A percentile compares a stretch with the other conserved stretches of the same genome.
phyloP scores from a whole-genome alignment of 1,140 invertebrate genomes.

The Cydia fagiglandana region DNA sequence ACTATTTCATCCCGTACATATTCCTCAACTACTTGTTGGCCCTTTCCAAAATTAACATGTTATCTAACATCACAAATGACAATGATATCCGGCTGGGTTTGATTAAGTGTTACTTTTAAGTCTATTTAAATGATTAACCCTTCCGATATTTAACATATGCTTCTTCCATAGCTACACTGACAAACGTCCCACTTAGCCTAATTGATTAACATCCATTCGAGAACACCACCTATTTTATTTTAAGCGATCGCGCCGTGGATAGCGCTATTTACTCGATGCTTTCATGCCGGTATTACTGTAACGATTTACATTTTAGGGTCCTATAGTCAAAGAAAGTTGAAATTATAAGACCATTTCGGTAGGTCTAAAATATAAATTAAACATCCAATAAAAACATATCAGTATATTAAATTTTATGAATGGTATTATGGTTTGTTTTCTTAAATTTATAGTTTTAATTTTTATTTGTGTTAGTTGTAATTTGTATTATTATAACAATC shows the following conservation, averaged over 20 bases:
- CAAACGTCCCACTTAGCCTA: constrained; percentile 21
- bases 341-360: not conserved
- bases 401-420: no score
- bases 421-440: no score
- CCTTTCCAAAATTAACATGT: constrained; percentile 15
- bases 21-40: not conserved
- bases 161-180: constrained; percentile 23
- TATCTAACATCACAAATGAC: constrained; percentile 9
- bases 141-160: constrained; percentile 16
- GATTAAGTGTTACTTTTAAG: constrained; percentile 22
- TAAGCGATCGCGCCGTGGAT: constrained; percentile 7
- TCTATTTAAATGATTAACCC: constrained; percentile 17
- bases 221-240: constrained; percentile 25
- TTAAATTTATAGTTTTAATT: no score
- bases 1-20: no score
- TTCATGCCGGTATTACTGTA: constrained; percentile 18
- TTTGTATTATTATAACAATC: no score
- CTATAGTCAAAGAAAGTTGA: not conserved
- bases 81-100: constrained; percentile 14
- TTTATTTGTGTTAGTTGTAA: no score
- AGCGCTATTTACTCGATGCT: constrained; percentile 20
- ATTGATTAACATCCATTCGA: constrained; percentile 27
- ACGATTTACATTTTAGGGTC: constrained; percentile 27
- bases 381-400: no score
- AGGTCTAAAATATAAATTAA: no score